Evolutionary conservation across 2,888 invertebrate genomes (phyloP).

Genomic region (Ophion ventricosus): DNA sequence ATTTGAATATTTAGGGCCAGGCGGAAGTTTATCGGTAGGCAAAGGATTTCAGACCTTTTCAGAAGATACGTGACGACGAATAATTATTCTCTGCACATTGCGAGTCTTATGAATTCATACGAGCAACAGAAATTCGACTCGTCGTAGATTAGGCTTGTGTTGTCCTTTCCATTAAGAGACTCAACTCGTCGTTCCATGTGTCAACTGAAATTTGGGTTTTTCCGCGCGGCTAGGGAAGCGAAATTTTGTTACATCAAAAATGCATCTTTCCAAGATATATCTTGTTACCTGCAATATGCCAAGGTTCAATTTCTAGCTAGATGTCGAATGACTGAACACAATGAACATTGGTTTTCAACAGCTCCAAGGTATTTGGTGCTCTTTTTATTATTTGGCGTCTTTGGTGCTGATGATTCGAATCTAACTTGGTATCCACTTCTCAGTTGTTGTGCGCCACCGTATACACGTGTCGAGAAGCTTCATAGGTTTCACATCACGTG

Average conservation of each 20-base stretch:
- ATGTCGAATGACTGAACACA: no score
- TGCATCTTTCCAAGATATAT: background rate
- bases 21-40: constrained; percentile 39
- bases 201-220: constrained; percentile 24
- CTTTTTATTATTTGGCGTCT: no score
- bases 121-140: constrained; percentile 12
- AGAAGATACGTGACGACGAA: constrained; percentile 53
- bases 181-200: background rate
- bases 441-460: background rate
- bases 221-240: background rate
- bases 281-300: no score
- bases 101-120: constrained; percentile 32
- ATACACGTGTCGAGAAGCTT: constrained; percentile 15
- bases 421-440: background rate
- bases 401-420: background rate
- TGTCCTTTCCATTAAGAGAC: constrained; percentile 21
- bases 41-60: constrained; percentile 44
- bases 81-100: constrained; percentile 36
- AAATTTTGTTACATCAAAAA: background rate
- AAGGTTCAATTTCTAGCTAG: no score
- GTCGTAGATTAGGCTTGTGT: constrained; percentile 23
- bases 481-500: background rate
- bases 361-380: background rate
- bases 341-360: background rate
- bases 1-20: constrained; percentile 33